A percentile compares a stretch with the other conserved stretches of the same genome.
These are phyloP conservation scores for Anthoscopus minutus DNA, from an alignment of 2,113 vertebrate species.

Conservation along the genomic window DNA sequence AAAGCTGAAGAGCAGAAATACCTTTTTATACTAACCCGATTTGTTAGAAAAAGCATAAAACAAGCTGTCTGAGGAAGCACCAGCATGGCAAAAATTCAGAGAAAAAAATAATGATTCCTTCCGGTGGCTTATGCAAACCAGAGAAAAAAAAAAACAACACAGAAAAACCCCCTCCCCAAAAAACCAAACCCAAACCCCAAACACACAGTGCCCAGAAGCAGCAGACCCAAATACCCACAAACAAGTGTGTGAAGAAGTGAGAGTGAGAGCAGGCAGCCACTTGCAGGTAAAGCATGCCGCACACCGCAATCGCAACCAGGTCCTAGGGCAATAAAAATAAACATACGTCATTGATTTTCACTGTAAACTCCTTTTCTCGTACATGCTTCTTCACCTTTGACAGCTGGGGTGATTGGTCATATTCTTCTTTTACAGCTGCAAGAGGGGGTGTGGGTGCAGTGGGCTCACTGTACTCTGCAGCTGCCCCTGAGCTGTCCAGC, in stretches of 20 bases:
- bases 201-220: slow-evolving; percentile 65
- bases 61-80: slow-evolving; percentile 47
- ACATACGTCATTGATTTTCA: slow-evolving; percentile 99
- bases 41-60: slow-evolving; percentile 36
- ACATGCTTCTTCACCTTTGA: slow-evolving; percentile 99
- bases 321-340: slow-evolving; percentile 89
- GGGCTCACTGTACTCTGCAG: slow-evolving; percentile 71
- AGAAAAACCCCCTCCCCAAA: neutral
- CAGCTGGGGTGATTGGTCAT: slow-evolving; percentile 89
- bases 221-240: slow-evolving; percentile 68
- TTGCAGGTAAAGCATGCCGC: slow-evolving; percentile 87
- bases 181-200: neutral
- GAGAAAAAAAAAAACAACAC: neutral
- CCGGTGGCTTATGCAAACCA: slow-evolving; percentile 37
- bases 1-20: slow-evolving; percentile 5
- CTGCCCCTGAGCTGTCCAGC: slow-evolving; percentile 82
- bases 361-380: slow-evolving; percentile 99
- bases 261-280: slow-evolving; percentile 83
- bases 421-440: slow-evolving; percentile 79
- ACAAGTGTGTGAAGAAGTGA: slow-evolving; percentile 74
- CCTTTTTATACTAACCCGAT: neutral
- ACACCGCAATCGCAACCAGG: slow-evolving; percentile 83
- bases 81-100: slow-evolving; percentile 29
- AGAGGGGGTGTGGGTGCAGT: slow-evolving; percentile 59
- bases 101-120: slow-evolving; percentile 11